phyloP scores from a whole-genome alignment of 2,888 invertebrate species.

The Lordiphosa fenestrarum region DNA sequence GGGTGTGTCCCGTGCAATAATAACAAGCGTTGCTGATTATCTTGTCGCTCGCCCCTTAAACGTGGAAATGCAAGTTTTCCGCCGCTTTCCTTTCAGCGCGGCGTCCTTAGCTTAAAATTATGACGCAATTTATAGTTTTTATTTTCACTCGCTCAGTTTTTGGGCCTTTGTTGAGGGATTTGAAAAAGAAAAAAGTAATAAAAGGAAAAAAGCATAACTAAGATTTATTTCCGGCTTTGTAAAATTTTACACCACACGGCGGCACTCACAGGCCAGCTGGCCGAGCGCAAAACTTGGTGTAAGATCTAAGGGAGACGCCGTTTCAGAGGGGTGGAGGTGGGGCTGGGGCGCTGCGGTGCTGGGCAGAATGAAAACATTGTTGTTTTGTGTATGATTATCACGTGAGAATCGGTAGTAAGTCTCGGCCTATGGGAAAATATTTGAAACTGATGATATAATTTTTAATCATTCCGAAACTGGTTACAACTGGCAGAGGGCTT shows the following conservation, averaged over 20 bases:
- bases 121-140: slow-evolving; percentile 73
- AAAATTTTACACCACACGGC: slow-evolving; percentile 63
- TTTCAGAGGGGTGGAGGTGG: background rate
- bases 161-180: slow-evolving; percentile 46
- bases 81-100: slow-evolving; percentile 20
- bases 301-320: slow-evolving; percentile 22
- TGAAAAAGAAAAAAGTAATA: slow-evolving; percentile 11
- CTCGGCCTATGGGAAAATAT: slow-evolving; percentile 8
- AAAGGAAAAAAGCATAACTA: slow-evolving; percentile 60
- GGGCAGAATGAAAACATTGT: slow-evolving; percentile 8
- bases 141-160: slow-evolving; percentile 24
- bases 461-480: slow-evolving; percentile 9
- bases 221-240: slow-evolving; percentile 72
- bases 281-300: slow-evolving; percentile 18
- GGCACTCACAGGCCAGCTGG: slow-evolving; percentile 31
- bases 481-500: background rate
- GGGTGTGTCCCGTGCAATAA: slow-evolving; percentile 40
- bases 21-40: slow-evolving; percentile 36
- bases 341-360: too few relatives aligned
- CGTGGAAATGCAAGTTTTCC: slow-evolving; percentile 53
- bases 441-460: slow-evolving; percentile 11
- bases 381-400: slow-evolving; percentile 25
- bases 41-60: background rate
- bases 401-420: slow-evolving; percentile 32
- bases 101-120: slow-evolving; percentile 47